Percentiles rank a stretch among this genome's conserved stretches.
These are phyloP conservation scores for Panagrolaimus sp. DNA, from an alignment of 1,140 invertebrate species.

Conservation along the genomic window DNA sequence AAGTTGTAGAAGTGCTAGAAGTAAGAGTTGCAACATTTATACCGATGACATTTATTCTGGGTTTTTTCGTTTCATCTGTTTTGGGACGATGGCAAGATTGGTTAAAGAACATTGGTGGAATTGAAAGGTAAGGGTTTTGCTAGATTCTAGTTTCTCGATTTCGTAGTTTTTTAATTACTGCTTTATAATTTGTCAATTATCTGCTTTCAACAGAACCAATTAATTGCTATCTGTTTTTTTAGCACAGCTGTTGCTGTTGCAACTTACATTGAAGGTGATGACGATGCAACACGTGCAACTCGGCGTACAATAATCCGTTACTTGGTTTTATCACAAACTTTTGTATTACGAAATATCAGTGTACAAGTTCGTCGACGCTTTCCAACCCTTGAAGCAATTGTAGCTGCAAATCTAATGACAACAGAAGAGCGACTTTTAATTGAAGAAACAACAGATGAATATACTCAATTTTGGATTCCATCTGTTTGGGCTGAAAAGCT, in stretches of 20 bases:
- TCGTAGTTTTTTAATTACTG: too few species aligned
- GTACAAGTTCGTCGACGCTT: slow-evolving; percentile 31
- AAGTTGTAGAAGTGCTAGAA: too few species aligned
- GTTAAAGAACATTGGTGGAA: not conserved
- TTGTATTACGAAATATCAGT: slow-evolving; percentile 30
- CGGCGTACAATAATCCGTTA: slow-evolving; percentile 38
- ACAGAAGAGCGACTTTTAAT: slow-evolving; percentile 15
- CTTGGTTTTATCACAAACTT: slow-evolving; percentile 14
- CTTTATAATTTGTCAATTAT: too few species aligned
- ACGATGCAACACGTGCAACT: slow-evolving; percentile 74
- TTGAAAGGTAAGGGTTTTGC: not conserved
- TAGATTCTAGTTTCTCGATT: too few species aligned
- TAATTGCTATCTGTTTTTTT: too few species aligned
- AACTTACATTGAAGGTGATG: slow-evolving; percentile 58
- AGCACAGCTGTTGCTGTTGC: slow-evolving; percentile 45
- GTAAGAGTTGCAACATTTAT: slow-evolving; percentile 23
- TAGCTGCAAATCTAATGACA: slow-evolving; percentile 26
- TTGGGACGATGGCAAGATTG: not conserved
- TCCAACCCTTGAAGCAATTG: slow-evolving; percentile 30
- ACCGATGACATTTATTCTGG: not conserved
- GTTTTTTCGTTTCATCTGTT: slow-evolving; percentile 1
- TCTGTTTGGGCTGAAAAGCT: slow-evolving; percentile 9
- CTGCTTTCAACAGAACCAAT: too few species aligned
- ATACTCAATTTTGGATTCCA: slow-evolving; percentile 33
- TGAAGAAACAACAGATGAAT: slow-evolving; percentile 15